Evolutionary conservation across 2,888 invertebrate genomes (phyloP).

Genomic region (Salpingus planirostris): DNA sequence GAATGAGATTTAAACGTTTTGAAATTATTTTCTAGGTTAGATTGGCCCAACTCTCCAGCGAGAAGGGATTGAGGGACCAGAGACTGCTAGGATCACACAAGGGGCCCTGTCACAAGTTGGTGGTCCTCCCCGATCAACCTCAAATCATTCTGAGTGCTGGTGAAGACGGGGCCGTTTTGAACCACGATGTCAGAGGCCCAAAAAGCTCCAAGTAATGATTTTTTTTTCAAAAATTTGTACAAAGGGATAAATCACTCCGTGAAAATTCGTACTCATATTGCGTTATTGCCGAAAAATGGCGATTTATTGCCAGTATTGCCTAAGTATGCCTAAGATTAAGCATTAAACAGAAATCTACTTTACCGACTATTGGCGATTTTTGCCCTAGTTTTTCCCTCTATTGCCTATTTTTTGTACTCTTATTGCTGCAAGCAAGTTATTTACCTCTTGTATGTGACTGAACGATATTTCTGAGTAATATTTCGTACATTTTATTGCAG

Average conservation of each 20-base stretch:
- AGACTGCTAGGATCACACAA: conserved; percentile 56
- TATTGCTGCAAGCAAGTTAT: too few species aligned
- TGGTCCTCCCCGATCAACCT: conserved; percentile 65
- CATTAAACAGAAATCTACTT: too few species aligned
- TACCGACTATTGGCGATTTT: too few species aligned
- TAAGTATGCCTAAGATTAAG: too few species aligned
- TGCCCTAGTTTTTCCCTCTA: conserved; percentile 3
- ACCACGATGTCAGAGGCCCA: conserved; percentile 70
- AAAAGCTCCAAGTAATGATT: conserved; percentile 44
- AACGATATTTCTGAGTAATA: too few species aligned
- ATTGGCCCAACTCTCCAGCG: conserved; percentile 49
- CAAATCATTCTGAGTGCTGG: conserved; percentile 77
- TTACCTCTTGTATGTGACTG: too few species aligned
- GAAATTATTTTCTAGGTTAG: conserved; percentile 43
- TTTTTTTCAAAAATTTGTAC: conserved; percentile 1
- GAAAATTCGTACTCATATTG: not conserved
- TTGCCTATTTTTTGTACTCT: conserved; percentile 1
- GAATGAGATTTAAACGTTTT: not conserved
- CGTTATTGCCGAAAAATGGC: too few species aligned
- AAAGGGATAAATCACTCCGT: too few species aligned
- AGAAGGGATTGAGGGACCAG: conserved; percentile 44
- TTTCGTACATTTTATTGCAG: conserved; percentile 34
- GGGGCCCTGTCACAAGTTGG: conserved; percentile 78
- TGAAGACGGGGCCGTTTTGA: conserved; percentile 76
- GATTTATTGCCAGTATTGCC: too few species aligned